Percentiles rank a stretch among this genome's conserved stretches.
These are phyloP conservation scores for Drosophila robusta DNA, from an alignment of 2,888 invertebrate genomes.

Conservation along the genomic window DNA sequence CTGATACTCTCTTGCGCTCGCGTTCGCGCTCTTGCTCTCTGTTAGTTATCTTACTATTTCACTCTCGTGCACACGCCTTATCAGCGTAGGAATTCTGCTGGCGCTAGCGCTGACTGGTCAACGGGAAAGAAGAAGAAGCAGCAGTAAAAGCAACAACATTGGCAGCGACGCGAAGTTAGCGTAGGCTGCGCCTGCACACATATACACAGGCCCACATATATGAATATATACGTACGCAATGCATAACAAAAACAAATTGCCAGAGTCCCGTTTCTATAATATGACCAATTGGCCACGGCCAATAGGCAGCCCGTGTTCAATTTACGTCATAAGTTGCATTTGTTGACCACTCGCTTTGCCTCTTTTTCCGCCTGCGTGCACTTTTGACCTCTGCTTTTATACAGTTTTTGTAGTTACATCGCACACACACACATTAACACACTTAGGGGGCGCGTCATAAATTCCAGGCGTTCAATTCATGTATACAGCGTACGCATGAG, in stretches of 20 bases:
- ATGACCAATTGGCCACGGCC: slow-evolving; percentile 21
- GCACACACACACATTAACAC: slow-evolving; percentile 10
- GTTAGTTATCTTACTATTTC: slow-evolving; percentile 16
- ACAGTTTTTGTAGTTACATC: slow-evolving; percentile 35
- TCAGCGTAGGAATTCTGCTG: slow-evolving; percentile 63
- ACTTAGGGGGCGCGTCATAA: slow-evolving; percentile 44
- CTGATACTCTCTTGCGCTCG: neutral
- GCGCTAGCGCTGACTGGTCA: slow-evolving; percentile 20
- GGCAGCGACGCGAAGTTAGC: slow-evolving; percentile 37
- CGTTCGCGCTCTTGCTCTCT: slow-evolving; percentile 1
- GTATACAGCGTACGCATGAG: slow-evolving; percentile 12
- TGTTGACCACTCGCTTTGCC: slow-evolving; percentile 20
- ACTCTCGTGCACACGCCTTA: slow-evolving; percentile 40
- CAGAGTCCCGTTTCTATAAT: slow-evolving; percentile 10
- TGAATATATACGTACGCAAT: slow-evolving; percentile 10
- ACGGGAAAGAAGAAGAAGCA: slow-evolving; percentile 1
- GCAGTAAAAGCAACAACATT: slow-evolving; percentile 27
- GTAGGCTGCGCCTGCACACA: slow-evolving; percentile 27
- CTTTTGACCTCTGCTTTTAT: slow-evolving; percentile 71
- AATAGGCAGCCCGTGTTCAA: slow-evolving; percentile 7
- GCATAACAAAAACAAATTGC: slow-evolving; percentile 59
- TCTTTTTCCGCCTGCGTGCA: slow-evolving; percentile 49
- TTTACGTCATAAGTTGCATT: slow-evolving; percentile 35
- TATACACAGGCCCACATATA: slow-evolving; percentile 10
- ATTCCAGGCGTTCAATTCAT: slow-evolving; percentile 2